Evolutionary conservation across 2,797 vertebrate genomes (phyloP).

Genomic region (Phataginus tetradactyla): DNA sequence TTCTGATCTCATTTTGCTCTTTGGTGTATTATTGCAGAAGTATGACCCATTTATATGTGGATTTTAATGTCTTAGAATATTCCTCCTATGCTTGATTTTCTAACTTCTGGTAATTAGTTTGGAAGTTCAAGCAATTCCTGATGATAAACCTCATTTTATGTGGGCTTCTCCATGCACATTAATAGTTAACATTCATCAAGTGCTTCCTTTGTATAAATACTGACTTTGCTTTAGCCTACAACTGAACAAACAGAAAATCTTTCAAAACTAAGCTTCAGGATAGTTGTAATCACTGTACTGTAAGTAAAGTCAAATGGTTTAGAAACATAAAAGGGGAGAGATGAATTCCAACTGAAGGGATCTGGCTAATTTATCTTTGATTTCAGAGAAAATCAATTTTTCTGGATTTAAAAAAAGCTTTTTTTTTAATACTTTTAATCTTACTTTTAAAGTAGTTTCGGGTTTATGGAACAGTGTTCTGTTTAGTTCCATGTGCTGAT

Average conservation of each 20-base stretch:
- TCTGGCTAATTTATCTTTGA: constrained; percentile 34
- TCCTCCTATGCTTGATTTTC: not conserved
- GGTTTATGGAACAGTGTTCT: not conserved
- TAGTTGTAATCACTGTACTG: not conserved
- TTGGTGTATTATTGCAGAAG: not conserved
- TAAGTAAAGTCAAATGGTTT: constrained; percentile 48
- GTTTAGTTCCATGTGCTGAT: not conserved
- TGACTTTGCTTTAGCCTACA: constrained; percentile 1
- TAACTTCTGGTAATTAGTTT: not conserved
- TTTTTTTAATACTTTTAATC: not conserved
- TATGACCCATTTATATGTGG: not conserved
- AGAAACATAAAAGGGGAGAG: not conserved
- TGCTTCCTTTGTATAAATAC: not conserved
- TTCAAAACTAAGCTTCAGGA: constrained; percentile 1
- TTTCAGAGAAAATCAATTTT: constrained; percentile 37
- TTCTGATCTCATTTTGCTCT: constrained; percentile 11
- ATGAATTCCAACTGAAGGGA: not conserved
- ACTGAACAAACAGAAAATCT: constrained; percentile 29
- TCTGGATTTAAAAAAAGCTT: not conserved
- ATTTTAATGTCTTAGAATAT: constrained; percentile 23
- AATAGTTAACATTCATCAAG: constrained; percentile 28
- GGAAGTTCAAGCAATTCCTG: not conserved
- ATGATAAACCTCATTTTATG: constrained; percentile 25
- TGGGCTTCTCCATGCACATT: not conserved
- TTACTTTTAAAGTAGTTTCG: not conserved